Conservation (phyloP, 2,113 vertebrate species). For the Spea multiplicata region DNA sequence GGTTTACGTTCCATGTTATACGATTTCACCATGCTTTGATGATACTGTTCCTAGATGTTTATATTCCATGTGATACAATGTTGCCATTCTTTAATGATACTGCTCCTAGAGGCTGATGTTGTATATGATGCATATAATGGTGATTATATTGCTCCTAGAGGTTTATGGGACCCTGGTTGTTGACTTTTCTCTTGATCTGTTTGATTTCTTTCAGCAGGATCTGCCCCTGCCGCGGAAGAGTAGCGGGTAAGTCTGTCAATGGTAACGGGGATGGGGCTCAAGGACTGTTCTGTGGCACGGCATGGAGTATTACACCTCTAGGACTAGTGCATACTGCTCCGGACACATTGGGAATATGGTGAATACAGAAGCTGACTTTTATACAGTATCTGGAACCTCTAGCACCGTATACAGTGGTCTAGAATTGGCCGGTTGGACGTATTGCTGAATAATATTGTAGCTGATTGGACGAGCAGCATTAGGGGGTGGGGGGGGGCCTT, state of each 20-base stretch:
- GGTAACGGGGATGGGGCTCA: too few relatives aligned
- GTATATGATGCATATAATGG: too few relatives aligned
- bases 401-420: too few relatives aligned
- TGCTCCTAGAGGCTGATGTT: too few relatives aligned
- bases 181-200: neutral
- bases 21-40: too few relatives aligned
- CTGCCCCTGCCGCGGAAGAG: conserved; percentile 44
- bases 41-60: neutral
- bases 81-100: too few relatives aligned
- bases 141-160: neutral
- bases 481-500: too few relatives aligned
- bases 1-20: neutral
- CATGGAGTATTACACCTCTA: neutral
- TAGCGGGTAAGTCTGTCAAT: conserved; percentile 44
- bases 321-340: neutral
- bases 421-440: too few relatives aligned
- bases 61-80: neutral
- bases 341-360: neutral
- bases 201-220: conserved; percentile 28
- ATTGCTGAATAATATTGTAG: too few relatives aligned
- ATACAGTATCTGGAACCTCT: too few relatives aligned
- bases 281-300: neutral
- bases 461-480: too few relatives aligned
- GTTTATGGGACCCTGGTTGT: neutral
- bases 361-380: too few relatives aligned